phyloP scores from a whole-genome alignment of 1,140 invertebrate genomes.

The Pissodes strobi region DNA sequence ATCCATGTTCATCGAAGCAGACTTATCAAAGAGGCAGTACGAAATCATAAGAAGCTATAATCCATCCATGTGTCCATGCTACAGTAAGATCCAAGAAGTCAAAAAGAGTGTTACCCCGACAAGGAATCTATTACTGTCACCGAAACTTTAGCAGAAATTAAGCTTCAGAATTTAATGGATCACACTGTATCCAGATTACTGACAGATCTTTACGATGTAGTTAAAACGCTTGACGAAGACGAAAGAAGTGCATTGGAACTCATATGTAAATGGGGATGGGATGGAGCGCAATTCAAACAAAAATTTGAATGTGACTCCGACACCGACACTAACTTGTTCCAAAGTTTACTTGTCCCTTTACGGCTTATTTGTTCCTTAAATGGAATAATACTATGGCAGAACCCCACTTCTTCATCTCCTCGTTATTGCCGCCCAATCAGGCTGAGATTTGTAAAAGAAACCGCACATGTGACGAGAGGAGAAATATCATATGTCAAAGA shows the following conservation, averaged over 20 bases:
- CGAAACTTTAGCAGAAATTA: no score
- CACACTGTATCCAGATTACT: background rate
- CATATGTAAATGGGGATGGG: background rate
- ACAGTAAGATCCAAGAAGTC: no score
- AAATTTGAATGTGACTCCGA: background rate
- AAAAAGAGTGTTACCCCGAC: no score
- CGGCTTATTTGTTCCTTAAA: no score
- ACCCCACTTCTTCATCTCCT: constrained; percentile 42
- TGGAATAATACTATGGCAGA: constrained; percentile 47
- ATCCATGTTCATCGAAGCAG: no score
- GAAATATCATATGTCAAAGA: constrained; percentile 35
- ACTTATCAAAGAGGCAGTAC: background rate
- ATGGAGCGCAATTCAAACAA: no score
- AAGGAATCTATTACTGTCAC: no score
- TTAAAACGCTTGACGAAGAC: background rate
- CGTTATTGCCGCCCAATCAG: constrained; percentile 48
- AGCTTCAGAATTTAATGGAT: no score
- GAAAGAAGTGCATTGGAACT: background rate
- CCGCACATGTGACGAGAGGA: constrained; percentile 41
- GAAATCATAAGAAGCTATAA: background rate
- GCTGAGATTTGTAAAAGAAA: constrained; percentile 48
- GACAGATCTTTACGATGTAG: background rate
- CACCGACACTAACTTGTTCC: background rate
- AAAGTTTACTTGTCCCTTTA: background rate
- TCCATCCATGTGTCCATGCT: no score